A percentile compares a stretch with the other conserved stretches of the same genome.
phyloP scores from a whole-genome alignment of 2,113 vertebrate genomes.

The Chinchilla lanigera region DNA sequence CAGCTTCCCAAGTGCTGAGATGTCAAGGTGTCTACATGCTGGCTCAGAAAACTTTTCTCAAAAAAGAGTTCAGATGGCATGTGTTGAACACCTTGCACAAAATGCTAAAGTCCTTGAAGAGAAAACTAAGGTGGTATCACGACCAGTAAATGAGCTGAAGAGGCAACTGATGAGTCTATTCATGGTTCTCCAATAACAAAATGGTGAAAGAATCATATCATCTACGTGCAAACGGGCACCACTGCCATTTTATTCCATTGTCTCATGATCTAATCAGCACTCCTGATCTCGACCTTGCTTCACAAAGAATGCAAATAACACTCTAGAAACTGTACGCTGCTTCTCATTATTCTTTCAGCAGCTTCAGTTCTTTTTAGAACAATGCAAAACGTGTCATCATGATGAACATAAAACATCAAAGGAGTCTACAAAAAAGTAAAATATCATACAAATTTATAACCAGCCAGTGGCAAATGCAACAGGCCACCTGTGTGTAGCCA shows the following conservation, averaged over 20 bases:
- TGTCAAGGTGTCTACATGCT: neutral
- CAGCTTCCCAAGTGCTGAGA: neutral
- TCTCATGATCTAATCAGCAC: neutral
- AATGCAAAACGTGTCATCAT: neutral
- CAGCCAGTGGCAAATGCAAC: neutral
- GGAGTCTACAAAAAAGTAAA: neutral
- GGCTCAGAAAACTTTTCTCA: neutral
- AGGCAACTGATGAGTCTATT: no score
- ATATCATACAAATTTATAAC: neutral
- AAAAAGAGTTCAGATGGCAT: neutral
- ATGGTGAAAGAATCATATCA: neutral
- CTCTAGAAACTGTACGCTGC: neutral
- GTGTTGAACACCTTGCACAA: neutral
- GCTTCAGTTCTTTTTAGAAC: neutral
- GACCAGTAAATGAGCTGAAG: neutral
- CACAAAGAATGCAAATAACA: neutral
- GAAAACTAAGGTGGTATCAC: neutral
- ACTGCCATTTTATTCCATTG: neutral
- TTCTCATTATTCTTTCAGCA: neutral
- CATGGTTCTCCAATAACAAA: neutral
- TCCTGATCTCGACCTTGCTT: neutral
- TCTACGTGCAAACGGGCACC: accelerated
- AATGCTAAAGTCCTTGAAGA: neutral
- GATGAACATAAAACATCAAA: neutral
- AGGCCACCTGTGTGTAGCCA: neutral